These are phyloP conservation scores for Tetranychus piercei DNA, from an alignment of 2,888 invertebrate genomes.

Conservation along the genomic window DNA sequence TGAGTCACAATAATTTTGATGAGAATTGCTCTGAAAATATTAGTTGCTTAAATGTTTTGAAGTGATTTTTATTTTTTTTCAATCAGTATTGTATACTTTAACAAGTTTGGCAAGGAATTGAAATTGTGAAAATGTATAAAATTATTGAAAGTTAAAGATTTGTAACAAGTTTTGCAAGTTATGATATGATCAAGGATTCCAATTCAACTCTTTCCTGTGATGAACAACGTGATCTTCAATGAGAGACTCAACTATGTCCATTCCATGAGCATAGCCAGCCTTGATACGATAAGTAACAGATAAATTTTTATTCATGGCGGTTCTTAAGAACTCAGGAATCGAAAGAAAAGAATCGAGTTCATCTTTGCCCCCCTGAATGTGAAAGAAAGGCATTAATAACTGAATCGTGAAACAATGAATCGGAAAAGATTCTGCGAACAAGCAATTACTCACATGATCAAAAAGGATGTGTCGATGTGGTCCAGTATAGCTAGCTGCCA, in stretches of 20 bases:
- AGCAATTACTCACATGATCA: neutral
- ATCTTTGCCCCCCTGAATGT: neutral
- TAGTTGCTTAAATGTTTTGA: too few species aligned
- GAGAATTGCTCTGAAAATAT: too few species aligned
- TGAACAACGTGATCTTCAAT: constrained; percentile 4
- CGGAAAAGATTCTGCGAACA: too few species aligned
- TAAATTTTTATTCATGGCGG: neutral
- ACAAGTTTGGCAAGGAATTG: too few species aligned
- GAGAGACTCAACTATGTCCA: neutral
- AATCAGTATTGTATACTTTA: too few species aligned
- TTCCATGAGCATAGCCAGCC: constrained; percentile 5
- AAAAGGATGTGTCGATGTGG: constrained; percentile 7
- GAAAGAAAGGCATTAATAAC: neutral
- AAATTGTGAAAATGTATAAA: too few species aligned
- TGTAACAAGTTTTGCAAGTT: too few species aligned
- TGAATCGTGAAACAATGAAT: too few species aligned
- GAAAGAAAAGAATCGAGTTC: neutral
- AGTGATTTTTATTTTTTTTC: too few species aligned
- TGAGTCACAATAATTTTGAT: too few species aligned
- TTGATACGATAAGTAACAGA: neutral
- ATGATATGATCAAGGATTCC: neutral
- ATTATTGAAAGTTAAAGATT: too few species aligned
- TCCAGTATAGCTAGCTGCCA: neutral
- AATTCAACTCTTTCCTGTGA: neutral
- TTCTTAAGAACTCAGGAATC: neutral